Conservation (phyloP, 2,113 vertebrate species). For the Epinephelus fuscoguttatus region DNA sequence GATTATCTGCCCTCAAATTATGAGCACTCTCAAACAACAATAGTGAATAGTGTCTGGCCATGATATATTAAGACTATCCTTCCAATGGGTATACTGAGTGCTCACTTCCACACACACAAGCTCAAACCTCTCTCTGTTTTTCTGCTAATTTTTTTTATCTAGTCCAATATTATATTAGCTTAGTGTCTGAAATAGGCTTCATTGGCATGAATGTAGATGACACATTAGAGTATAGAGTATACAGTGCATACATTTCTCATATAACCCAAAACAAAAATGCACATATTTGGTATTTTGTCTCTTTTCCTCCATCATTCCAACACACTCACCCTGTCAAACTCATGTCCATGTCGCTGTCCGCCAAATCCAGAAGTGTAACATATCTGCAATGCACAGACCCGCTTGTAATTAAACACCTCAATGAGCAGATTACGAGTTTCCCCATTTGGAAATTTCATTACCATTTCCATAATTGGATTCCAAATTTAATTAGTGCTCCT, state of each 20-base stretch:
- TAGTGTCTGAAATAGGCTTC: background rate
- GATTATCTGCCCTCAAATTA: background rate
- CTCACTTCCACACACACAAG: background rate
- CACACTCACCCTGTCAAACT: conserved; percentile 23
- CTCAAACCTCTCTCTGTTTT: background rate
- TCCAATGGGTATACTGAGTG: background rate
- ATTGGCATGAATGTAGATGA: background rate
- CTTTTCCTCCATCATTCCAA: background rate
- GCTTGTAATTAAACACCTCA: conserved; percentile 88
- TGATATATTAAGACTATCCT: background rate
- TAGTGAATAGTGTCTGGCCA: background rate
- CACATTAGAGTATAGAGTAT: no score
- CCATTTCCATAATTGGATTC: conserved; percentile 87
- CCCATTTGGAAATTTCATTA: conserved; percentile 89
- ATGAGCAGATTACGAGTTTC: conserved; percentile 88
- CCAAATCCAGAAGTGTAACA: conserved; percentile 73
- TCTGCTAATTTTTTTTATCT: no score
- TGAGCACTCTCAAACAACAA: background rate
- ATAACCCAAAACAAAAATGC: background rate
- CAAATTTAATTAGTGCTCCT: conserved; percentile 86
- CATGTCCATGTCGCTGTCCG: conserved; percentile 54
- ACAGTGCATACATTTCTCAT: background rate
- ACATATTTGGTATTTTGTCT: background rate
- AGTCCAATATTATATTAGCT: background rate
- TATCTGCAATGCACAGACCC: conserved; percentile 83